Evolutionary conservation across 2,113 vertebrate genomes (phyloP).

Genomic region (Cebidichthys violaceus): DNA sequence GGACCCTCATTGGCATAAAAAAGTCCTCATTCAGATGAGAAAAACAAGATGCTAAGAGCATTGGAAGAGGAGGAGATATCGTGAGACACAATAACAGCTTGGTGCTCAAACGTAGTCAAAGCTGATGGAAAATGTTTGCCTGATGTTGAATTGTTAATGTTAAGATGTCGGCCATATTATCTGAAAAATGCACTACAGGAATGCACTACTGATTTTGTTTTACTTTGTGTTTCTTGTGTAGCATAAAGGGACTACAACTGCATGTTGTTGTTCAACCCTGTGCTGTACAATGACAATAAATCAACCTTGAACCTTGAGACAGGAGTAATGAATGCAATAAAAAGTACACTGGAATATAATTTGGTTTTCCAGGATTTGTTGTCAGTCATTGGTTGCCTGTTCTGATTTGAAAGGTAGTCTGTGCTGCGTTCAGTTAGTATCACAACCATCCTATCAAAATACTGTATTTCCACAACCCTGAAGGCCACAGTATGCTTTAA

Average conservation of each 20-base stretch:
- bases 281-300: background rate
- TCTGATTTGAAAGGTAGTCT: background rate
- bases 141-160: background rate
- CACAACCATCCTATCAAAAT: background rate
- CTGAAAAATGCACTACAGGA: background rate
- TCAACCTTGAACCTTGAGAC: background rate
- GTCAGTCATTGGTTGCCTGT: too few relatives aligned
- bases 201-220: background rate
- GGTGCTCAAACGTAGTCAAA: background rate
- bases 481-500: background rate
- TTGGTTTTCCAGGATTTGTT: background rate
- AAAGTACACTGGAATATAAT: background rate
- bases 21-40: slow-evolving; percentile 13
- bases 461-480: too few relatives aligned
- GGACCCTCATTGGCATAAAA: slow-evolving; percentile 28
- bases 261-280: background rate
- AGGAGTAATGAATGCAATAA: background rate
- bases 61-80: background rate
- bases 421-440: too few relatives aligned
- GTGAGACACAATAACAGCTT: background rate
- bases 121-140: background rate
- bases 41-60: slow-evolving; percentile 4
- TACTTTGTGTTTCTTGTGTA: background rate
- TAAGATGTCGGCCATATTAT: background rate
- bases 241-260: background rate